Conservation (phyloP, 2,113 vertebrate species). For the Tachycineta bicolor region DNA sequence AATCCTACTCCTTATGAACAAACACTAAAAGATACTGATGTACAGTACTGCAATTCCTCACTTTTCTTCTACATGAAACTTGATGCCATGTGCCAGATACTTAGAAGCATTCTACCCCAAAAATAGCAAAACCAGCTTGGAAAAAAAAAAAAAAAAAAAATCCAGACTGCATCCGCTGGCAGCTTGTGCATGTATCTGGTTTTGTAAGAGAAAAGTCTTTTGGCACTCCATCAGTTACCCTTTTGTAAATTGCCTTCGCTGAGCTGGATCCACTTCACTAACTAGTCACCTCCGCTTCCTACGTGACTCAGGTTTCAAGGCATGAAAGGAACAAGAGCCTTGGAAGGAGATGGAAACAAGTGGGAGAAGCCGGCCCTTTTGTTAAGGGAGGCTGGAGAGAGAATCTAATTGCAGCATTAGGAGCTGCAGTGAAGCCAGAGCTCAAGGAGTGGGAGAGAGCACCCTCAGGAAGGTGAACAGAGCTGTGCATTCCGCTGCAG, state of each 20-base stretch:
- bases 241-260: background rate
- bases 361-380: conserved; percentile 21
- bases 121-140: conserved; percentile 37
- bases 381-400: background rate
- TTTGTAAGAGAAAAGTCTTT: conserved; percentile 21
- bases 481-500: background rate
- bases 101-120: conserved; percentile 27
- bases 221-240: conserved; percentile 3
- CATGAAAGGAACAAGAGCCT: conserved; percentile 36
- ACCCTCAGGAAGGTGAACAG: background rate
- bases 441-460: background rate
- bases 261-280: conserved; percentile 38
- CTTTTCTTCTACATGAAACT: conserved; percentile 34
- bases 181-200: background rate
- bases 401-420: background rate
- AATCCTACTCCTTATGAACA: background rate
- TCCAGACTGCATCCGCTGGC: background rate
- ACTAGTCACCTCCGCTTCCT: conserved; percentile 59
- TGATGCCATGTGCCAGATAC: conserved; percentile 1
- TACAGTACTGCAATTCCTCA: conserved; percentile 7
- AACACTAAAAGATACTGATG: background rate
- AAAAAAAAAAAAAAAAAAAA: background rate
- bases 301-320: conserved; percentile 54
- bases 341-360: conserved; percentile 31
- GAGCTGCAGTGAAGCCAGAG: background rate